Percentiles rank a stretch among this genome's conserved stretches.
These are phyloP conservation scores for Yasuhikotakia modesta DNA, from an alignment of 2,797 vertebrate genomes.

Conservation along the genomic window DNA sequence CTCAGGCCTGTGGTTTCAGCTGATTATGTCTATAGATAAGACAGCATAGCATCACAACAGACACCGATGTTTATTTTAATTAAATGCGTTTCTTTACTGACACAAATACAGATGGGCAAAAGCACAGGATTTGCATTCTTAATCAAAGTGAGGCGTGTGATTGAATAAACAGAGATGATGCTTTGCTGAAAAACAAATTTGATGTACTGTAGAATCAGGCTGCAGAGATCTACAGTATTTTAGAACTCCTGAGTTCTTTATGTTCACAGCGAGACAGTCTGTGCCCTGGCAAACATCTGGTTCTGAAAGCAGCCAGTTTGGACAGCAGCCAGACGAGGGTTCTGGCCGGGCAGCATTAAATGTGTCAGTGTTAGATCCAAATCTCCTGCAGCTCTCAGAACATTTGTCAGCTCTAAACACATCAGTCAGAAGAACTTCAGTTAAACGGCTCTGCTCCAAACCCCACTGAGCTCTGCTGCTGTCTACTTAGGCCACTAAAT, in stretches of 20 bases:
- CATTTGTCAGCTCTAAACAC: constrained; percentile 82
- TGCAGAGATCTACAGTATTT: constrained; percentile 26
- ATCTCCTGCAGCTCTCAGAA: constrained; percentile 63
- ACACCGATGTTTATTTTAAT: constrained; percentile 63
- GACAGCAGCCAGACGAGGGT: constrained; percentile 6
- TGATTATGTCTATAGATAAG: constrained; percentile 49
- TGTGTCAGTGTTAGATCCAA: constrained; percentile 14
- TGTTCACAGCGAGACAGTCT: background rate
- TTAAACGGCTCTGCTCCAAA: constrained; percentile 42
- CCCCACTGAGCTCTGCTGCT: constrained; percentile 60
- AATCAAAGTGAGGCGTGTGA: constrained; percentile 71
- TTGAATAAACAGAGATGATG: constrained; percentile 65
- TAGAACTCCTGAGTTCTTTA: background rate
- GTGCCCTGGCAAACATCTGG: constrained; percentile 4
- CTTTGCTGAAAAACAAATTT: constrained; percentile 54
- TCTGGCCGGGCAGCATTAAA: constrained; percentile 1
- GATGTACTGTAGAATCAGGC: constrained; percentile 20
- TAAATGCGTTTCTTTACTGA: constrained; percentile 58
- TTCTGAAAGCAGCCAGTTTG: constrained; percentile 9
- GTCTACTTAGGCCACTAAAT: background rate
- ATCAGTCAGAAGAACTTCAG: constrained; percentile 78
- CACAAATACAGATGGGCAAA: constrained; percentile 71
- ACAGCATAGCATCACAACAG: constrained; percentile 50
- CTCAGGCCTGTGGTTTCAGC: constrained; percentile 46
- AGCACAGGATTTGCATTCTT: constrained; percentile 70